Evolutionary conservation across 2,888 invertebrate species (phyloP), one percentile per base, ranked within the genome.

Genomic region (Schizaphis graminum): DNA sequence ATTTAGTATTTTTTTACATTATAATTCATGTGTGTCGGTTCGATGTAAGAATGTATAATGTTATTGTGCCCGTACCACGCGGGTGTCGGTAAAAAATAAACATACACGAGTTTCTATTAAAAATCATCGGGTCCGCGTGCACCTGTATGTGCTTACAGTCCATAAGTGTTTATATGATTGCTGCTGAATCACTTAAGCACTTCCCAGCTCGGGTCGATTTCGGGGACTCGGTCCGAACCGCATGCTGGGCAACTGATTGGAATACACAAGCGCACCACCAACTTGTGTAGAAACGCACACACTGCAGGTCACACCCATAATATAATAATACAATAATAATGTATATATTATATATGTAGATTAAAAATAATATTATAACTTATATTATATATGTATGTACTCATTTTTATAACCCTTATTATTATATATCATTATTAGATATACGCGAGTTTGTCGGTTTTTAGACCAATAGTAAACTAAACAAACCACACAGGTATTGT

Each of bases 241-340:
- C 93, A 93, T 61, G 93, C 93, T 93, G 93, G 24, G 93, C 90
- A 41, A 44, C 61, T 90, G 93, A 93, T 93, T 90, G 93, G 93
- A 86, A 90, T 86, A 28, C 61, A 44, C n/a, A 86, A 5, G 21
- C 89, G 41, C 35, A 21, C 35, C 77, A 77, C 77, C 21, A 35
- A 77, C 77, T 77, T 21, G 77, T 77, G 77, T 77, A 77, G n/a
- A 67, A n/a, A 67, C 67, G 67, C 13, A 13, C 35, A 41, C n/a
- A 26, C 1, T n/a, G 49, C 53, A 53, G n/a, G n/a, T 87, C n/a
- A 53, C 88, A 53, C n/a, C 49, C 49, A 87, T 87, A 53, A 28
- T 87, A 49, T 35, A 28, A 86, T 44, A 47, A 28, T n/a, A 47
- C 28, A 86, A 86, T 28, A 44, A 85, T 41, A 84, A 84, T 41